Conservation (phyloP, 2,797 vertebrate genomes). For the Protonibea diacanthus region DNA sequence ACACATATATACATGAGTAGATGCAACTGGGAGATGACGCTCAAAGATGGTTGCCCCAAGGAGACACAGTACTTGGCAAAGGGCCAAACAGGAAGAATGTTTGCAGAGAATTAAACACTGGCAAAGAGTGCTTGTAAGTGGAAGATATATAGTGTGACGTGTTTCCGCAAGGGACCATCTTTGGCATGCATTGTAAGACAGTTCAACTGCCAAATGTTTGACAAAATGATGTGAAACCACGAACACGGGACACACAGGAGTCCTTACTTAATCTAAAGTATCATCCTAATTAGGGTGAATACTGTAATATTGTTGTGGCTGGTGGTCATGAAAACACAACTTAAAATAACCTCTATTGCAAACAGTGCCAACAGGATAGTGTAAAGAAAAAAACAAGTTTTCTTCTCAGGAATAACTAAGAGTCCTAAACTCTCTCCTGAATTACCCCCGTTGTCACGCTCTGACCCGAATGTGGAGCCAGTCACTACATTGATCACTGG, state of each 20-base stretch:
- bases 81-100: constrained; percentile 2
- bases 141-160: constrained; percentile 4
- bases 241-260: background rate
- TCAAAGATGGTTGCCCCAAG: background rate
- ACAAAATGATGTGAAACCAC: background rate
- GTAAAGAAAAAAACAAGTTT: background rate
- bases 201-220: background rate
- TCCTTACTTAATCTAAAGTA: background rate
- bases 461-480: background rate
- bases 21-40: background rate
- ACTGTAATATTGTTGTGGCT: background rate
- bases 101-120: background rate
- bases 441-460: background rate
- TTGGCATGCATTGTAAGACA: constrained; percentile 4
- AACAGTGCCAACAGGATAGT: background rate
- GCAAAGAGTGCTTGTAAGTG: constrained; percentile 7
- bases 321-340: background rate
- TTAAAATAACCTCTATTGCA: background rate
- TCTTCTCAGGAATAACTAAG: background rate
- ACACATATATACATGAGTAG: background rate
- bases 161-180: background rate
- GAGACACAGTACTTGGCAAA: background rate
- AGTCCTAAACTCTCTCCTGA: constrained; percentile 1
- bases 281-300: background rate
- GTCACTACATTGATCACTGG: constrained; percentile 11